These are phyloP conservation scores for Xiphophorus maculatus DNA, from an alignment of 2,113 vertebrate genomes.

Conservation along the genomic window DNA sequence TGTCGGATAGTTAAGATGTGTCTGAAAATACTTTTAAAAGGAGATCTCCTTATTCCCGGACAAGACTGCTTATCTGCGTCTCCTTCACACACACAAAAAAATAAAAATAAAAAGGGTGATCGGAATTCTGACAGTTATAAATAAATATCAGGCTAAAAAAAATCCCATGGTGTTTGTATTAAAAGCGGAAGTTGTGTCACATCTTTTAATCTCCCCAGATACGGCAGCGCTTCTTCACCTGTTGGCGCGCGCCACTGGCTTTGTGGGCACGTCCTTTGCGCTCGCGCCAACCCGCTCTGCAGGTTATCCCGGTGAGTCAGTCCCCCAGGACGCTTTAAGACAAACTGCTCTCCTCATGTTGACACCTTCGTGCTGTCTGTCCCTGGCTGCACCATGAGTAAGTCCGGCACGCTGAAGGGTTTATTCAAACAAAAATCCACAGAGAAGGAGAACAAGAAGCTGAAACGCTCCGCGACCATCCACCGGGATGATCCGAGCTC, in stretches of 20 bases:
- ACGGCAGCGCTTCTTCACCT: not conserved
- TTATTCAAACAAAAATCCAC: slow-evolving; percentile 59
- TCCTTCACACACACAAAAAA: not conserved
- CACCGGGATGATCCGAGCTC: not conserved
- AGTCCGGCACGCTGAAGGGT: slow-evolving; percentile 55
- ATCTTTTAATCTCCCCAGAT: not conserved
- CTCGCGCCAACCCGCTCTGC: slow-evolving; percentile 22
- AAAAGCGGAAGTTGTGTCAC: not conserved
- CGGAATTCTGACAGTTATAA: not conserved
- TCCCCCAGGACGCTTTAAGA: not conserved
- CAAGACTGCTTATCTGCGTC: not conserved
- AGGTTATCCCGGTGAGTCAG: slow-evolving; percentile 11
- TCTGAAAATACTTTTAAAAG: too few species aligned
- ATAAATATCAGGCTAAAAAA: not conserved
- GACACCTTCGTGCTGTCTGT: not conserved
- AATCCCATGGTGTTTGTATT: not conserved
- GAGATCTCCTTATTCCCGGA: too few species aligned
- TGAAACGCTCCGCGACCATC: not conserved
- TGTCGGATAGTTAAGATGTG: too few species aligned
- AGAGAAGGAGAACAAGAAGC: slow-evolving; percentile 31
- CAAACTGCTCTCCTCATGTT: not conserved
- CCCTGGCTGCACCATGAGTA: slow-evolving; percentile 61
- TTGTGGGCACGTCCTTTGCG: not conserved
- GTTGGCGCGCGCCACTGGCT: not conserved
- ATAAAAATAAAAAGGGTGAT: too few species aligned